These are phyloP conservation scores for Propithecus deckenii DNA, from an alignment of 2,797 vertebrate genomes.

Conservation along the genomic window DNA sequence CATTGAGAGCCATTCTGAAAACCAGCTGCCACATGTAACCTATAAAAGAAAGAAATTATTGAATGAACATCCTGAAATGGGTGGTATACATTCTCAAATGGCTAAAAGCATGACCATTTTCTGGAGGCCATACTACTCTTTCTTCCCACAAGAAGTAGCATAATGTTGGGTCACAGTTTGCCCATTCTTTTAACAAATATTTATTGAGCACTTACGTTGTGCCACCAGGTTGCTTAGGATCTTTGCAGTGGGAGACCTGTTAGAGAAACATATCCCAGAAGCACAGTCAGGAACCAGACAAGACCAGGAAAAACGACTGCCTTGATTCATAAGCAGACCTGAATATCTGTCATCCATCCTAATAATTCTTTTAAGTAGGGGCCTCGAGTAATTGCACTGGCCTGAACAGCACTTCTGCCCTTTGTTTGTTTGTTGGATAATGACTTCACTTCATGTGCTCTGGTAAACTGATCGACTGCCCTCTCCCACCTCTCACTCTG, in stretches of 20 bases:
- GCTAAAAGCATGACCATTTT: background rate
- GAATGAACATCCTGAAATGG: background rate
- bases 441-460: conserved; percentile 13
- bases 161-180: background rate
- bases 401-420: background rate
- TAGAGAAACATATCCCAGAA: background rate
- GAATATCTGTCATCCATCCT: background rate
- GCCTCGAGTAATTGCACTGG: background rate
- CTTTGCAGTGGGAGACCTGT: background rate
- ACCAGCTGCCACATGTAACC: background rate
- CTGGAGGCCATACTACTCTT: background rate
- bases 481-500: background rate
- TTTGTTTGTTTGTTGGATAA: conserved; percentile 57
- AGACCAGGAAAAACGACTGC: background rate
- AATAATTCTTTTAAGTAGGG: background rate
- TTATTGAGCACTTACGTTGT: background rate
- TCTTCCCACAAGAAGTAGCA: background rate
- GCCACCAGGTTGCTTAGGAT: background rate
- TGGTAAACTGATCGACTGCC: conserved; percentile 7
- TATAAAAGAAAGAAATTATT: background rate
- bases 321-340: conserved; percentile 1
- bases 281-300: background rate
- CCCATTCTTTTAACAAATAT: background rate
- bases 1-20: background rate
- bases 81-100: background rate